Base-by-base conservation (phyloP, 1,140 invertebrate species). In the Macrotrachela quadricornifera region DNA sequence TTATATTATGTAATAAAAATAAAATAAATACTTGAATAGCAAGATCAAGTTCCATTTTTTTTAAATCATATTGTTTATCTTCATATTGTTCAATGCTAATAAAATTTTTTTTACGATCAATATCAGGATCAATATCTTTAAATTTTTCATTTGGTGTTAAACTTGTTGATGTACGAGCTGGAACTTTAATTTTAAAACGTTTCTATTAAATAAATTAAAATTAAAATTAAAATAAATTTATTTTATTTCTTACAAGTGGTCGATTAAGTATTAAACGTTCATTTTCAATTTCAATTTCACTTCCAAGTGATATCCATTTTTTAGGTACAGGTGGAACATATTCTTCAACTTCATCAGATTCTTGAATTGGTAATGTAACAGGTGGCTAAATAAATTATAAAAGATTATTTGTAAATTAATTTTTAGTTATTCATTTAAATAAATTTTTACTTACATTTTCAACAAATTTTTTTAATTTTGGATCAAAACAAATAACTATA, bases 301-400 rank as follows among this genome's bases (percentile, higher is more conserved):
- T 69, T 16, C 69, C 69, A 10, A 58, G 59, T 12, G 63, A 65
- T 3, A 67, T 57, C 67, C 68, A 70, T 0, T 61, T 59, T 56
- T 70, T 70, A 9, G 65, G 51, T 45, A 60, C 62, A 8, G 67
- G 68, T 18, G 69, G 68, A 1, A 64, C 56, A 57, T 71, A 71
- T 37, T 60, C 60, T 44, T 66, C 64, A 6, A 63, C 56, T n/a
- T 64, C 58, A 4, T 62, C 57, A 46, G 67, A 62, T 49, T 63
- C 64, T 42, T 49, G 41, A 15, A 44, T 40, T 45, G 46, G 46
- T 15, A 45, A 37, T 30, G 60, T 57, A 37, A 62, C 60, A 36
- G 50, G 59, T 39, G 48, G 55, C 43, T 59, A 51, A 9, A 21
- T 61, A 16, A 47, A 58, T 36, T 3, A 1, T 38, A 49, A 16